phyloP scores from a whole-genome alignment of 2,113 vertebrate genomes.

The Perccottus glenii region DNA sequence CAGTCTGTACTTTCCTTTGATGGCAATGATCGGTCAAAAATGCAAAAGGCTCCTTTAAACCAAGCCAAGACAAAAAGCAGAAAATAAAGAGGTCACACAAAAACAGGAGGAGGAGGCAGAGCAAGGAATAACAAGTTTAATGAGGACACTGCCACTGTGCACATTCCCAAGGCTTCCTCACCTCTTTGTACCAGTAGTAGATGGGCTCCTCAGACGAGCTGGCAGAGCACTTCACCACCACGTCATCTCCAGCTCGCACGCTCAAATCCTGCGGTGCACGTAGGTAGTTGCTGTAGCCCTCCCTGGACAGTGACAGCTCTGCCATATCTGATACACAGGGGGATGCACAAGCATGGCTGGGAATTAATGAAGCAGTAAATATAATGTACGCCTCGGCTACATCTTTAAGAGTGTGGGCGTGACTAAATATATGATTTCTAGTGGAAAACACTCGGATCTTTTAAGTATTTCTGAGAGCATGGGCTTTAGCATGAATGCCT shows the following conservation, averaged over 20 bases:
- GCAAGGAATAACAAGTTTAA: constrained; percentile 38
- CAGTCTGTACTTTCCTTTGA: too few relatives aligned
- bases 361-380: constrained; percentile 40
- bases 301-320: constrained; percentile 41
- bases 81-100: constrained; percentile 20
- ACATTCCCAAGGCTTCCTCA: constrained; percentile 39
- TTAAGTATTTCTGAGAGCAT: constrained; percentile 30
- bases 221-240: constrained; percentile 73
- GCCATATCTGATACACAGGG: constrained; percentile 63
- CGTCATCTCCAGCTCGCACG: constrained; percentile 66
- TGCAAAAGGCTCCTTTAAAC: background rate
- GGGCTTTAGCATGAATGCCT: constrained; percentile 39
- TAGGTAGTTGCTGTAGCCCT: constrained; percentile 59
- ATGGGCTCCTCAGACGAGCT: constrained; percentile 69
- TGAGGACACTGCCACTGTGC: constrained; percentile 15
- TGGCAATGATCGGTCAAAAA: too few relatives aligned
- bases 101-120: background rate
- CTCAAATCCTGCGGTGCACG: constrained; percentile 52
- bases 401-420: constrained; percentile 5
- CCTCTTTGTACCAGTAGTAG: constrained; percentile 77
- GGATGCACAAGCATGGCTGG: background rate
- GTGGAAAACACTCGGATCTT: constrained; percentile 38
- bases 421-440: constrained; percentile 36
- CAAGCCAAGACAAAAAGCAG: constrained; percentile 20
- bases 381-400: background rate